Base-by-base conservation (phyloP, 2,888 invertebrate species). In the Diadromus collaris region DNA sequence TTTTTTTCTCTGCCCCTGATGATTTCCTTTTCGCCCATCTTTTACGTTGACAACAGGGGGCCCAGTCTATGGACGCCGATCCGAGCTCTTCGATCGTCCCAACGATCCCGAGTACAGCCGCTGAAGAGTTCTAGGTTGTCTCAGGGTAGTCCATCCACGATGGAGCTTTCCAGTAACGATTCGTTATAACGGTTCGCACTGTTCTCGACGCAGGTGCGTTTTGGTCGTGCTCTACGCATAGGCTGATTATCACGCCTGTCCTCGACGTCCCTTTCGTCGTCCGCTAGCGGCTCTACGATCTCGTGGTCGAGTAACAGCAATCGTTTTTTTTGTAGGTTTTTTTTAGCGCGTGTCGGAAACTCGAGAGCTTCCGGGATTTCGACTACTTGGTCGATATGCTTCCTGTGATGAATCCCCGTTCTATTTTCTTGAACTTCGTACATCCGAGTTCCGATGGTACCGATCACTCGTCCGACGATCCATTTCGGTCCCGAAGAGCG, bases 311-410 rank as follows among this genome's bases (percentile, higher is more conserved):
- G 44, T 44, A 44, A n/a, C 5, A 44, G 44, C 13, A 44, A n/a
- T n/a, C 44, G n/a, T 44, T 44, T 44, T 44, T 44, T 5, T 2
- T 44, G n/a, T 44, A 1, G 44, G 16, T 38, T 9, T 6, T 44
- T 13, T n/a, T 44, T 44, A 10, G 44, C 10, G 6, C 6, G 16
- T 44, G 44, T 44, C n/a, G 44, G n/a, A n/a, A n/a, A 13, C n/a
- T 44, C 44, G 44, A 44, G 60, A 41, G 27, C 73, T 44, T 48
- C 7, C 44, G 29, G 34, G 24, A 46, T 32, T 13, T 54, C n/a
- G 27, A 58, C 63, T 38, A 80, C 7, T 38, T 81, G 81, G 24
- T 81, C 68, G 19, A 81, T 60, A 21, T 81, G 77, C 38, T 79
- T 46, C 46, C 54, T 63, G 46, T 71, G 71, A 19, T 61, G 27